Conservation (phyloP, 2,113 vertebrate species). For the Sapajus apella region DNA sequence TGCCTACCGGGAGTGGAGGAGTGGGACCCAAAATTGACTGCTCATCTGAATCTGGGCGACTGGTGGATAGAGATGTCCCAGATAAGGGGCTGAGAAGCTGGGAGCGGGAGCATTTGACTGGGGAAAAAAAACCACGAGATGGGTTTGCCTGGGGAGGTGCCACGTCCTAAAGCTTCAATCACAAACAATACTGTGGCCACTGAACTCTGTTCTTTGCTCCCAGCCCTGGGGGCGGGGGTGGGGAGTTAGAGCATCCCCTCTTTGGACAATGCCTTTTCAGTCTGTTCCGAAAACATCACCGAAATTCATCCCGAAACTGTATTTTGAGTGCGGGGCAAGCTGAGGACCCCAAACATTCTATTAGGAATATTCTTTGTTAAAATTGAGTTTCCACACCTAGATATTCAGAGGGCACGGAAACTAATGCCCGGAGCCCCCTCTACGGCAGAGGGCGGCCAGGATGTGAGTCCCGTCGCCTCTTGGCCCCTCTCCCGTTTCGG, state of each 20-base stretch:
- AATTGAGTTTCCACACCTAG: background rate
- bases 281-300: background rate
- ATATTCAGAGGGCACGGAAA: background rate
- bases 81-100: background rate
- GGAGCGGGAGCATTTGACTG: background rate
- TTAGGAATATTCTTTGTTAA: background rate
- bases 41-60: background rate
- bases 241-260: background rate
- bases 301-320: background rate
- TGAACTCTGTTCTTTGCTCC: background rate
- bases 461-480: background rate
- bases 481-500: background rate
- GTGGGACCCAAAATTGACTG: background rate
- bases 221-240: background rate
- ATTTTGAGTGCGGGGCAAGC: background rate
- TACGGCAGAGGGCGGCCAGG: background rate
- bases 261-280: background rate
- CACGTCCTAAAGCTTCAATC: background rate
- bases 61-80: background rate
- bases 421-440: background rate
- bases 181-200: background rate
- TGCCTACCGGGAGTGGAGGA: background rate
- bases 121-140: background rate
- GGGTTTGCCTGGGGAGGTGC: background rate
- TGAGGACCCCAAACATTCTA: background rate